A percentile compares a stretch with the other conserved stretches of the same genome.
Conservation (phyloP, 2,113 vertebrate species). For the Chloebia gouldiae region DNA sequence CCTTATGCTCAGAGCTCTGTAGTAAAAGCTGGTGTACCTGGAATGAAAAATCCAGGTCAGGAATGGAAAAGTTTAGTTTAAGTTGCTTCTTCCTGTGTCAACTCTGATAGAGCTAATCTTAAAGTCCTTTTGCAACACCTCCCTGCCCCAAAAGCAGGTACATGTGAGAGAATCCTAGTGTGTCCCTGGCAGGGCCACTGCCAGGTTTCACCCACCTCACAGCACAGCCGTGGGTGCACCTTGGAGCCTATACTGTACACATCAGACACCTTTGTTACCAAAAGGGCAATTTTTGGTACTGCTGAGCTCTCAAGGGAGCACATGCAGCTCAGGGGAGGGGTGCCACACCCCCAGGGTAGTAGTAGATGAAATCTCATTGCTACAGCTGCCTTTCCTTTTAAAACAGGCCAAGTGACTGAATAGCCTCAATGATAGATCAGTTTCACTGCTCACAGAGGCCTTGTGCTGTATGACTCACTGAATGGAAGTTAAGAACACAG, state of each 20-base stretch:
- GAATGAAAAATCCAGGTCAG: conserved; percentile 3
- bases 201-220: background rate
- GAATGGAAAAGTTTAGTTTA: background rate
- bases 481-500: background rate
- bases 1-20: background rate
- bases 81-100: background rate
- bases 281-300: background rate
- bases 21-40: background rate
- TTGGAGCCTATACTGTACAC: accelerated
- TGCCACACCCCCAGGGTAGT: background rate
- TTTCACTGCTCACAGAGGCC: background rate
- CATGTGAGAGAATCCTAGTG: background rate
- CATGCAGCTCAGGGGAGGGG: background rate
- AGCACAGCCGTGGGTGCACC: background rate
- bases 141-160: background rate
- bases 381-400: background rate
- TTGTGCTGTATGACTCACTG: background rate
- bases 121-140: background rate
- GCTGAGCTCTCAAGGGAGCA: background rate
- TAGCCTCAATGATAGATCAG: background rate
- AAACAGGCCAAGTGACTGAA: background rate
- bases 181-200: background rate
- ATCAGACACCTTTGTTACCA: background rate
- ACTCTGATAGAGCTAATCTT: background rate
- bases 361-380: background rate